phyloP scores from a whole-genome alignment of 2,888 invertebrate species.

The Mongoloraphidia duomilia region DNA sequence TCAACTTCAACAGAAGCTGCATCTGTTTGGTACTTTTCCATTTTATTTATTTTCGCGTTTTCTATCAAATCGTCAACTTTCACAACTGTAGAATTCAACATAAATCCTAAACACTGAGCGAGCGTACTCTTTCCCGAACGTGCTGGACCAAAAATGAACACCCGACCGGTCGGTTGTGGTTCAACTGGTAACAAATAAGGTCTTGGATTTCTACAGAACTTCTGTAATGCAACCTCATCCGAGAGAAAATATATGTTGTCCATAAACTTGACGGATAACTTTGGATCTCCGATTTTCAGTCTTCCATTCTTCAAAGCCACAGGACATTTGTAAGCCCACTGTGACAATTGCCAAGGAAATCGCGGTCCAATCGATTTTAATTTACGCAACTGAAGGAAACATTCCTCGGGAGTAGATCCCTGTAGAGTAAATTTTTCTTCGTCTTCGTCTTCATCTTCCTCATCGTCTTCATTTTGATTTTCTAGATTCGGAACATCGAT shows the following conservation, averaged over 20 bases:
- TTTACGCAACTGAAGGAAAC: conserved; percentile 22
- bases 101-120: conserved; percentile 36
- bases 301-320: conserved; percentile 43
- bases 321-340: conserved; percentile 47
- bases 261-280: conserved; percentile 42
- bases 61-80: conserved; percentile 19
- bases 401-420: conserved; percentile 20
- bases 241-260: conserved; percentile 45
- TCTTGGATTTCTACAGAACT: conserved; percentile 46
- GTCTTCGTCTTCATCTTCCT: conserved; percentile 15
- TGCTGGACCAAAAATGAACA: conserved; percentile 44
- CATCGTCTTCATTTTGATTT: conserved; percentile 1
- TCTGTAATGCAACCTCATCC: conserved; percentile 33
- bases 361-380: conserved; percentile 21
- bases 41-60: conserved; percentile 14
- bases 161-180: conserved; percentile 42
- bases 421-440: conserved; percentile 16
- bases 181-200: conserved; percentile 40
- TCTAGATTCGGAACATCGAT: conserved; percentile 10
- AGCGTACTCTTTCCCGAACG: conserved; percentile 43
- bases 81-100: conserved; percentile 35
- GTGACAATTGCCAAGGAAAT: conserved; percentile 35
- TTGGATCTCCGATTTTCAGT: conserved; percentile 34
- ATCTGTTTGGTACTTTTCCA: conserved; percentile 17
- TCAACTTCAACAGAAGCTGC: conserved; percentile 1